A percentile compares a stretch with the other conserved stretches of the same genome.
Conservation (phyloP, 2,797 vertebrate genomes). For the Botia almorhae region DNA sequence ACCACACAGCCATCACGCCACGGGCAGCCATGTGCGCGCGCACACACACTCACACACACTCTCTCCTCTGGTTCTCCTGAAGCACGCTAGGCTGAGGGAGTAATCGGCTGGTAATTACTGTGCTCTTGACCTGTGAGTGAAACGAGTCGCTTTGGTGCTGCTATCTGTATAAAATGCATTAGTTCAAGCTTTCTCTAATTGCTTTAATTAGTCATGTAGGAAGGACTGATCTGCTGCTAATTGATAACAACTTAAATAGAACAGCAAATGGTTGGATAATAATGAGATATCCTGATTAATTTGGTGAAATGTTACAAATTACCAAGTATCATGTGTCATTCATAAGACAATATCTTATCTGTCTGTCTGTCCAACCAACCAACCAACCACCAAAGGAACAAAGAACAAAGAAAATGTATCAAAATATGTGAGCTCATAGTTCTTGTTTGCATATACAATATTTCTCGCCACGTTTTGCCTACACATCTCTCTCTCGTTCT, state of each 20-base stretch:
- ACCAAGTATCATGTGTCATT: neutral
- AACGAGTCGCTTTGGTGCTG: slow-evolving; percentile 68
- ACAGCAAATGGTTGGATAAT: slow-evolving; percentile 26
- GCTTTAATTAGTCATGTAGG: slow-evolving; percentile 80
- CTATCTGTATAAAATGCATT: slow-evolving; percentile 77
- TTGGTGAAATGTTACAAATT: neutral
- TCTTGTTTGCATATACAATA: slow-evolving; percentile 47
- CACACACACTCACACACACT: neutral
- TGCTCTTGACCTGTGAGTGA: slow-evolving; percentile 75
- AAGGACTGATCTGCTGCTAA: slow-evolving; percentile 44
- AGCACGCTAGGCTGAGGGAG: slow-evolving; percentile 46
- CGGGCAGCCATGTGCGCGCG: slow-evolving; percentile 8
- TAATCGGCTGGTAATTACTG: slow-evolving; percentile 74
- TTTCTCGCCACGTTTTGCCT: slow-evolving; percentile 1
- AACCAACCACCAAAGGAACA: no score
- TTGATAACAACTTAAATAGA: slow-evolving; percentile 33
- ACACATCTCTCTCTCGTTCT: slow-evolving; percentile 5
- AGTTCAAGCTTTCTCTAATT: slow-evolving; percentile 74
- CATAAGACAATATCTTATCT: neutral
- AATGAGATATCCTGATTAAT: slow-evolving; percentile 1
- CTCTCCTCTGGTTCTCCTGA: slow-evolving; percentile 17
- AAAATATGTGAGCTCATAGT: slow-evolving; percentile 33
- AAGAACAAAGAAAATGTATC: slow-evolving; percentile 23
- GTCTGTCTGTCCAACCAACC: neutral
- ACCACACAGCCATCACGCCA: neutral